Evolutionary conservation across 2,797 vertebrate genomes (phyloP).

Genomic region (Diceros bicornis): DNA sequence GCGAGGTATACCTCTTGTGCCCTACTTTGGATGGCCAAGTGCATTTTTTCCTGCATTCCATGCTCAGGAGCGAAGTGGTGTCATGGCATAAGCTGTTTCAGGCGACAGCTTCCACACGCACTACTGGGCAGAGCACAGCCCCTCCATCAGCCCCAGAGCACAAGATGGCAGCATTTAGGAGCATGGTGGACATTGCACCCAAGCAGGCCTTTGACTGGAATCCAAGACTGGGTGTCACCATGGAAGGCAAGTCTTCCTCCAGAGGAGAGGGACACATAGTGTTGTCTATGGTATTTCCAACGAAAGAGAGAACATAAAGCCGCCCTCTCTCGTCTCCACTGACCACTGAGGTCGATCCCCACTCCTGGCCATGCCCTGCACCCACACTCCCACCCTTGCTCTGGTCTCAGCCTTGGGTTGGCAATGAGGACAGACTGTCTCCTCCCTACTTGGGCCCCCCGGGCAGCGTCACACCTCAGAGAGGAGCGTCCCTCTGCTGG

Average conservation of each 20-base stretch:
- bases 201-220: background rate
- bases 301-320: no score
- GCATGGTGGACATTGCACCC: rapidly evolving
- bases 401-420: rapidly evolving
- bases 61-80: rapidly evolving
- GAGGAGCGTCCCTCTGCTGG: background rate
- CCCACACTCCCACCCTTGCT: background rate
- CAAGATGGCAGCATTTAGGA: background rate
- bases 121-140: background rate
- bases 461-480: no score
- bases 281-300: rapidly evolving
- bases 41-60: background rate
- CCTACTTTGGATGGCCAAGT: no score
- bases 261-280: rapidly evolving
- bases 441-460: background rate
- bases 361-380: rapidly evolving
- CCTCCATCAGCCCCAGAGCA: no score
- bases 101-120: rapidly evolving
- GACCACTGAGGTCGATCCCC: no score
- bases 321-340: rapidly evolving
- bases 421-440: background rate
- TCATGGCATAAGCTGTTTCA: rapidly evolving
- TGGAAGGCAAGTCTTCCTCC: background rate
- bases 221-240: rapidly evolving
- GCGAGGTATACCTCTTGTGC: background rate